Base-by-base conservation (phyloP, 1,140 invertebrate species). In the Drosophila leontia region DNA sequence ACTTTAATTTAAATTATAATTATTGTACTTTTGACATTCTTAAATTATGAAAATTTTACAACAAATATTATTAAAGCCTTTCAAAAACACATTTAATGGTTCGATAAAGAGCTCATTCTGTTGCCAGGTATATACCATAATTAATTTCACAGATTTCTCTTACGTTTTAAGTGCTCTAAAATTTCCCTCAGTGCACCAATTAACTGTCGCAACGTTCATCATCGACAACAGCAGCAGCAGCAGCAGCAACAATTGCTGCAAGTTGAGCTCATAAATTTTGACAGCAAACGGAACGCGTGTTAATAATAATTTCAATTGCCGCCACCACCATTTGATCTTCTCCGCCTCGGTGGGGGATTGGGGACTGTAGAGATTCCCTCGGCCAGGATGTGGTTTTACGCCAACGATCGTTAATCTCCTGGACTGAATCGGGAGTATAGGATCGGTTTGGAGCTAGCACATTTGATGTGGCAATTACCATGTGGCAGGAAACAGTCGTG, bases 381-480 rank as follows among this genome's bases (percentile, higher is more conserved):
- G 45, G 62, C 75, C 84, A 88, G 84, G 84, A 88, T 88, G 84
- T 84, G 85, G 80, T 72, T 62, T 56, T 69, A 71, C 61, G 51
- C 59, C 58, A 44, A 72, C 63, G 72, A 84, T 90, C 78, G 84
- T 80, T 88, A 85, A 86, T 82, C 78, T 82, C 39, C 34, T 39
- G 19, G 13, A 6, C 35, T 15, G 35, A 56, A 56, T 56, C 53
- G 48, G 32, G 39, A 62, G 44, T 26, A 26, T 42, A 13, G 13
- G 26, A 32, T 50, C 48, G 65, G 42, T 44, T 56, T 35, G 55
- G 34, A 35, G 53, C 70, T 74, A 72, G 45, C 55, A 23, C 76
- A 87, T 87, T 86, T 87, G 80, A 84, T 90, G 80, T 69, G 77
- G 77, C 82, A 86, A 86, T 86, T 86, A 86, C 68, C 67, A 61